phyloP scores from a whole-genome alignment of 1,140 invertebrate species.

The Sitobion miscanthi region DNA sequence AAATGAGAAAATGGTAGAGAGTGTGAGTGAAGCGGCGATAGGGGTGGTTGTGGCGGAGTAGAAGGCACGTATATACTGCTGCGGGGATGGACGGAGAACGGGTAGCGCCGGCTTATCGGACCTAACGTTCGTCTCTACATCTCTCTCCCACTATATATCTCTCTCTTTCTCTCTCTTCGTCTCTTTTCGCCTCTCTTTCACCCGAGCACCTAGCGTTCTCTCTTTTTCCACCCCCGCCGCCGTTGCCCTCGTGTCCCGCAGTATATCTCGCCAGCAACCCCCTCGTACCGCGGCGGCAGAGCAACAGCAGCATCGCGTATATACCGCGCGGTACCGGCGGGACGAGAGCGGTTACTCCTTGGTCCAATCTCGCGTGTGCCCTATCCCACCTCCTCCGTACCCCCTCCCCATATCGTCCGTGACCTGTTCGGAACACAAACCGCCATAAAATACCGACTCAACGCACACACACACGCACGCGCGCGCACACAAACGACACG shows the following conservation, averaged over 20 bases:
- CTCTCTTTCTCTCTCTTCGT: neutral
- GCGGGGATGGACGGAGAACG: neutral
- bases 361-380: conserved; percentile 17
- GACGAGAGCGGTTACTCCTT: conserved; percentile 27
- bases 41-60: neutral
- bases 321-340: neutral
- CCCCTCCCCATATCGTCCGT: neutral
- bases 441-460: conserved; percentile 49
- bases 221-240: neutral
- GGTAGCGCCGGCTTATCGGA: conserved; percentile 25
- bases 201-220: neutral
- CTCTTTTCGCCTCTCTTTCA: neutral
- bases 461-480: neutral
- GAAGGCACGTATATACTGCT: neutral
- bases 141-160: neutral
- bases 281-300: neutral
- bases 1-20: neutral
- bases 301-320: neutral
- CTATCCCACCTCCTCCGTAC: too few species aligned
- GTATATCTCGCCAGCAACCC: neutral
- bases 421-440: conserved; percentile 52
- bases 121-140: neutral
- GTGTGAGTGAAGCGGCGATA: neutral
- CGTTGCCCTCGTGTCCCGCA: neutral
- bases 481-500: neutral